Conservation (phyloP, 2,113 vertebrate species). For the Phyllostomus hastatus region DNA sequence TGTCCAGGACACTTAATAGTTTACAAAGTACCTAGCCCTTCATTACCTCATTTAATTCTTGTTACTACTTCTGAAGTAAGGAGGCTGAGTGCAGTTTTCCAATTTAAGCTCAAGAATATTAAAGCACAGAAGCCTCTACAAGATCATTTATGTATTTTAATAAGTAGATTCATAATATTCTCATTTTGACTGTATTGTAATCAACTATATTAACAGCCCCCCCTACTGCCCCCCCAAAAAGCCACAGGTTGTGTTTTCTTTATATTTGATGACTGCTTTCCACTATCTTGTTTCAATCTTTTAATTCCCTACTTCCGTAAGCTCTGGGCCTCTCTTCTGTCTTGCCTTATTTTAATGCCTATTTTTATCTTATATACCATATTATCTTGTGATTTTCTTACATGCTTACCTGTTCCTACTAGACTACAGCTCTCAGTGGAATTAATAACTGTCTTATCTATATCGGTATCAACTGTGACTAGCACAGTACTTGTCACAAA, state of each 20-base stretch:
- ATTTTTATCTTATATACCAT: not conserved
- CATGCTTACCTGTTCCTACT: not conserved
- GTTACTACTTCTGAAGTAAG: not conserved
- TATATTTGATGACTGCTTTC: not conserved
- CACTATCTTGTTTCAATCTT: not conserved
- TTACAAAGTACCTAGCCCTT: not conserved
- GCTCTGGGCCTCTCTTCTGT: not conserved
- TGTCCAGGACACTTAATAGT: not conserved
- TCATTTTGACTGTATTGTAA: not conserved
- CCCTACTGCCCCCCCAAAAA: not conserved
- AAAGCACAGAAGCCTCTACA: not conserved
- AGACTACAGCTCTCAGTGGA: not conserved
- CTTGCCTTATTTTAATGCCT: not conserved
- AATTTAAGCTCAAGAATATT: conserved; percentile 1
- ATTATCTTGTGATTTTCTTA: not conserved
- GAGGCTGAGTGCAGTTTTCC: not conserved
- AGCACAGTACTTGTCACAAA: not conserved
- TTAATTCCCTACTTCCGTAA: not conserved
- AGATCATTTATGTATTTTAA: not conserved
- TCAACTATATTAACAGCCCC: not conserved
- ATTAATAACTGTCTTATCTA: not conserved
- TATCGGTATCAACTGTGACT: not conserved
- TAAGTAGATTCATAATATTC: not conserved
- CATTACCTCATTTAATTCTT: not conserved
- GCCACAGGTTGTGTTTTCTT: not conserved